Conservation (phyloP, 2,113 vertebrate species). For the Paradisaea rubra region DNA sequence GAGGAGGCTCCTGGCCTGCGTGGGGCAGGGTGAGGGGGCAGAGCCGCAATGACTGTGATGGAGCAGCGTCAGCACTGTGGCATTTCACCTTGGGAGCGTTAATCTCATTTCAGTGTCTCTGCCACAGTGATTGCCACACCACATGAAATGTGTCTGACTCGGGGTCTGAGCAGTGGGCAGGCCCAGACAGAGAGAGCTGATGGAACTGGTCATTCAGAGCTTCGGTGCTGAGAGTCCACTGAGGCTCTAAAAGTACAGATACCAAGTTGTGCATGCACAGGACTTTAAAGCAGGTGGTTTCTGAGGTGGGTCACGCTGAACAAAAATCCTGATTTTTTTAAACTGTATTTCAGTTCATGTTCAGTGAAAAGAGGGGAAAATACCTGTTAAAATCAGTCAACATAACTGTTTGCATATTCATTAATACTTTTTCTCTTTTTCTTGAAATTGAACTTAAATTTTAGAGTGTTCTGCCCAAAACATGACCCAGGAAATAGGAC, state of each 20-base stretch:
- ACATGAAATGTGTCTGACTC: neutral
- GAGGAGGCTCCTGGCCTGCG: neutral
- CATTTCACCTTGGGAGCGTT: neutral
- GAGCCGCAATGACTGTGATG: rapidly evolving
- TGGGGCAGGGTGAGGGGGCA: neutral
- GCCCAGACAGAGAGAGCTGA: neutral
- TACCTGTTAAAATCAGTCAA: constrained; percentile 21
- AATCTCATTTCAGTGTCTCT: neutral
- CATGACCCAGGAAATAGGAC: constrained; percentile 57
- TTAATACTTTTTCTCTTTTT: constrained; percentile 48
- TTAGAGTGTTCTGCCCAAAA: constrained; percentile 70
- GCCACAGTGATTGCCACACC: neutral
- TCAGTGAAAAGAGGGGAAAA: neutral
- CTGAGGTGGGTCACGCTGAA: neutral
- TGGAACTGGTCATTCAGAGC: neutral
- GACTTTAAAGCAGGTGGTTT: neutral
- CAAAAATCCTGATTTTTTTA: neutral
- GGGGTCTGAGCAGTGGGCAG: neutral
- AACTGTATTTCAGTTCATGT: neutral
- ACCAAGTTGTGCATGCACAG: neutral
- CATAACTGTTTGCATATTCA: neutral
- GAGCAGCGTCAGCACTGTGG: neutral
- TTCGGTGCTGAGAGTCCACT: neutral
- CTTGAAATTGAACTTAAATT: constrained; percentile 50
- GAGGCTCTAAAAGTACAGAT: neutral